Evolutionary conservation across 2,888 invertebrate genomes (phyloP).

Genomic region (Volucella inanis): DNA sequence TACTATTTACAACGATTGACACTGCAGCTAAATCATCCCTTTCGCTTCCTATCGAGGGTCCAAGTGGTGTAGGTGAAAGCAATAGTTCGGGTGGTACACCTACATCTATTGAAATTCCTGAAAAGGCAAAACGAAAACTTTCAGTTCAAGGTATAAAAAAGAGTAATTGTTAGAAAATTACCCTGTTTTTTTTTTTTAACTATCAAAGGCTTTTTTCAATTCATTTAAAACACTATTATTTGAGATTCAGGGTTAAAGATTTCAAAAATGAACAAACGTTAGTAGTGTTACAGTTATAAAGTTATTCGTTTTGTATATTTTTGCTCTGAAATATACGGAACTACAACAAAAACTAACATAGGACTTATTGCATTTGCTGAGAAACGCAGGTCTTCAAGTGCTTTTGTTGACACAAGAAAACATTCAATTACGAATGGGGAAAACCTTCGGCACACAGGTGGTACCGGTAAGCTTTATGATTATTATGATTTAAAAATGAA

Average conservation of each 20-base stretch:
- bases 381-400: slow-evolving; percentile 82
- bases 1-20: slow-evolving; percentile 16
- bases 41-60: slow-evolving; percentile 78
- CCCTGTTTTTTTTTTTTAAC: neutral
- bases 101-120: slow-evolving; percentile 79
- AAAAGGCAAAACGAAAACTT: slow-evolving; percentile 81
- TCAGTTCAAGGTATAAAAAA: slow-evolving; percentile 81
- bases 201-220: neutral
- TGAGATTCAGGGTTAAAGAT: too few relatives aligned
- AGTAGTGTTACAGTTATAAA: neutral
- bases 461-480: slow-evolving; percentile 78
- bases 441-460: slow-evolving; percentile 81
- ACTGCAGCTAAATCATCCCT: slow-evolving; percentile 79
- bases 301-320: neutral
- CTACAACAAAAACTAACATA: slow-evolving; percentile 61
- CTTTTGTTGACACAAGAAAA: slow-evolving; percentile 82
- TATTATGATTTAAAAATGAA: neutral
- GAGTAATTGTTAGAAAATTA: neutral
- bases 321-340: neutral
- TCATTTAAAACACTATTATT: too few relatives aligned
- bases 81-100: slow-evolving; percentile 78
- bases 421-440: slow-evolving; percentile 82
- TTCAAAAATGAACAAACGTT: too few relatives aligned
- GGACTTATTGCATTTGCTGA: slow-evolving; percentile 83
- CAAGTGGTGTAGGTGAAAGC: slow-evolving; percentile 78